A percentile compares a stretch with the other conserved stretches of the same genome.
Evolutionary conservation across 2,888 invertebrate genomes (phyloP).

Genomic region (Allacma fusca): DNA sequence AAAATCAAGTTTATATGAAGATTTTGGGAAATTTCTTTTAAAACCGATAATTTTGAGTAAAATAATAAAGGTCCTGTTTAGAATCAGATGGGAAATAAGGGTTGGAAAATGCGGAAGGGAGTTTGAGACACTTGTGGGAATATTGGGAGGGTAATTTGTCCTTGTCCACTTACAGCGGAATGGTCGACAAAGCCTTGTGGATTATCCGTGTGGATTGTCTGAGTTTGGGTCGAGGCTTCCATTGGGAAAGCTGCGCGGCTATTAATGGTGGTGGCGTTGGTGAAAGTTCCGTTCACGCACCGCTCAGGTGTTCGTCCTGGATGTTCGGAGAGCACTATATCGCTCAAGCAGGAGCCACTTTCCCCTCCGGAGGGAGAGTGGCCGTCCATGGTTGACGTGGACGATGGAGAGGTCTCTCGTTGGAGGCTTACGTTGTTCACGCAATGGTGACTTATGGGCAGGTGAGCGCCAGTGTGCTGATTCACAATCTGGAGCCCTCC

Average conservation of each 20-base stretch:
- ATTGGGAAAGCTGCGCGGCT: constrained; percentile 54
- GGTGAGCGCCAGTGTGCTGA: constrained; percentile 22
- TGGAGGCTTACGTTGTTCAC: constrained; percentile 30
- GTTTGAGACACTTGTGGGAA: no score
- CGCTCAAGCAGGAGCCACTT: constrained; percentile 32
- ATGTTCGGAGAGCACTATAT: constrained; percentile 25
- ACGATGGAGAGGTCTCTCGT: constrained; percentile 29
- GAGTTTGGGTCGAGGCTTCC: constrained; percentile 60
- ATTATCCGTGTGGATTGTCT: constrained; percentile 42
- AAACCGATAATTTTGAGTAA: no score
- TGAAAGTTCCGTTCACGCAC: constrained; percentile 33
- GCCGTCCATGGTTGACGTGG: constrained; percentile 30
- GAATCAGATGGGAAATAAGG: no score
- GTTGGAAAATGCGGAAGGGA: no score
- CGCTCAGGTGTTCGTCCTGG: constrained; percentile 38
- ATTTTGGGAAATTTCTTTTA: no score
- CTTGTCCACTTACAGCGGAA: constrained; percentile 57
- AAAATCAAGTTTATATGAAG: no score
- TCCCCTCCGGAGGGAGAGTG: constrained; percentile 26
- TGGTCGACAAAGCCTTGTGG: constrained; percentile 58
- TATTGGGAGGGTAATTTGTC: constrained; percentile 51
- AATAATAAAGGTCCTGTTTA: no score
- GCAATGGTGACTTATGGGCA: background rate
- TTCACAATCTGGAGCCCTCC: no score
- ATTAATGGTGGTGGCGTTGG: constrained; percentile 24